phyloP scores from a whole-genome alignment of 2,797 vertebrate genomes.

The Lates japonicus region DNA sequence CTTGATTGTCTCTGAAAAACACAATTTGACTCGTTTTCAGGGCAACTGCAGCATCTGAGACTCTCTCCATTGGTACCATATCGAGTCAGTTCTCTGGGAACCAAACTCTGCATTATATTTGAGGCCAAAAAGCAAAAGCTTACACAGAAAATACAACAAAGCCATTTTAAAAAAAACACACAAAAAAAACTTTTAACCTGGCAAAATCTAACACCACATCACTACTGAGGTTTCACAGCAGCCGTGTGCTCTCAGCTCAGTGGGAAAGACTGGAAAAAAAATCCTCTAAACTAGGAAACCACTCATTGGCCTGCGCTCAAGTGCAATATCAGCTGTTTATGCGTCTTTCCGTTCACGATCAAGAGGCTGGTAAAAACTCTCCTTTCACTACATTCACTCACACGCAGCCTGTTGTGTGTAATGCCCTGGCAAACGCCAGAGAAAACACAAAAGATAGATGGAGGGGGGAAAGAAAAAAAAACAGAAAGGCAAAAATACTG shows the following conservation, averaged over 20 bases:
- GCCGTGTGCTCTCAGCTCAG: slow-evolving; percentile 76
- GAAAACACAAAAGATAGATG: slow-evolving; percentile 27
- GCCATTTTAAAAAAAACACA: background rate
- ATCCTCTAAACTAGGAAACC: slow-evolving; percentile 45
- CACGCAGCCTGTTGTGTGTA: slow-evolving; percentile 51
- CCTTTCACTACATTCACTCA: slow-evolving; percentile 72
- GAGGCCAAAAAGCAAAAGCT: slow-evolving; percentile 57
- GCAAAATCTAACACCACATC: slow-evolving; percentile 71
- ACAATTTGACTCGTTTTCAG: slow-evolving; percentile 51
- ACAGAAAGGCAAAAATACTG: slow-evolving; percentile 70
- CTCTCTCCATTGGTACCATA: slow-evolving; percentile 76
- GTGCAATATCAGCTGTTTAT: slow-evolving; percentile 68
- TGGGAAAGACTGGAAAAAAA: slow-evolving; percentile 57
- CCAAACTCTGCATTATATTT: slow-evolving; percentile 51
- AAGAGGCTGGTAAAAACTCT: slow-evolving; percentile 30
- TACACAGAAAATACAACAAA: slow-evolving; percentile 61
- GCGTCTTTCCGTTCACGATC: slow-evolving; percentile 45
- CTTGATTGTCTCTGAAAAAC: slow-evolving; percentile 65
- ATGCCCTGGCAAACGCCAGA: slow-evolving; percentile 54
- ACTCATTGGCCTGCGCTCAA: slow-evolving; percentile 54
- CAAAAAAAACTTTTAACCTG: slow-evolving; percentile 35
- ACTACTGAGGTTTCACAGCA: slow-evolving; percentile 70
- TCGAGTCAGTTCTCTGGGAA: slow-evolving; percentile 59
- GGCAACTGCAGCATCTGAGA: slow-evolving; percentile 58
- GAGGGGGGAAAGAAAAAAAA: slow-evolving; percentile 11